phyloP scores from a whole-genome alignment of 2,797 vertebrate genomes.

The Phoeniculus purpureus region DNA sequence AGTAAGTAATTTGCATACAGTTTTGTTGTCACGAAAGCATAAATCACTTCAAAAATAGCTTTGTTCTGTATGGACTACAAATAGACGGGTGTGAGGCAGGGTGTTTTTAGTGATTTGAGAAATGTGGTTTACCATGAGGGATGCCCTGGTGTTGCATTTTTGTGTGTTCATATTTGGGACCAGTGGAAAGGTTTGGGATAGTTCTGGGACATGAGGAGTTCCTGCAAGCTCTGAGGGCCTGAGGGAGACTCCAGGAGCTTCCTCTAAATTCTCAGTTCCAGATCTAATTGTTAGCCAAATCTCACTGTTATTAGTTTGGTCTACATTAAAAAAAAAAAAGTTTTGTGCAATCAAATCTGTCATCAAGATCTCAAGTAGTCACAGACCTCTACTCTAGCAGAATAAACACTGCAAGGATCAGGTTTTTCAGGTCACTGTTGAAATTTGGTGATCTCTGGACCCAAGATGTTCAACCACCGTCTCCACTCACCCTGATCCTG shows the following conservation, averaged over 20 bases:
- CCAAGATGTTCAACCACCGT: background rate
- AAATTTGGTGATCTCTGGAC: background rate
- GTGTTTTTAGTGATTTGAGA: background rate
- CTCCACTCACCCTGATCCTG: background rate
- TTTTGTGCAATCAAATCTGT: background rate
- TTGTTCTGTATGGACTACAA: background rate
- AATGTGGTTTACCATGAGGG: background rate
- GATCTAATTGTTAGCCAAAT: background rate
- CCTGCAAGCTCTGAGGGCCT: background rate
- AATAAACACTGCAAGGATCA: too few species aligned
- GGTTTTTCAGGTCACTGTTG: background rate
- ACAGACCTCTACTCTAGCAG: background rate
- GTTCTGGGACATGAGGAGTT: background rate
- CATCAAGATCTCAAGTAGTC: background rate
- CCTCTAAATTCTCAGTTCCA: background rate
- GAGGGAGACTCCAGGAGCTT: background rate
- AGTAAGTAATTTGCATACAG: background rate
- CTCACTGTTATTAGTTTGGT: background rate
- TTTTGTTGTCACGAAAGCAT: background rate
- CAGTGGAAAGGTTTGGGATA: background rate
- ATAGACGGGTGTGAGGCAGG: background rate
- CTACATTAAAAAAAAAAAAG: background rate
- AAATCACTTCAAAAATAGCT: background rate
- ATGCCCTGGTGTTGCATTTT: background rate
- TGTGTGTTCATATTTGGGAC: accelerated